phyloP scores from a whole-genome alignment of 2,797 vertebrate species.

The Poeciliopsis presidionis region DNA sequence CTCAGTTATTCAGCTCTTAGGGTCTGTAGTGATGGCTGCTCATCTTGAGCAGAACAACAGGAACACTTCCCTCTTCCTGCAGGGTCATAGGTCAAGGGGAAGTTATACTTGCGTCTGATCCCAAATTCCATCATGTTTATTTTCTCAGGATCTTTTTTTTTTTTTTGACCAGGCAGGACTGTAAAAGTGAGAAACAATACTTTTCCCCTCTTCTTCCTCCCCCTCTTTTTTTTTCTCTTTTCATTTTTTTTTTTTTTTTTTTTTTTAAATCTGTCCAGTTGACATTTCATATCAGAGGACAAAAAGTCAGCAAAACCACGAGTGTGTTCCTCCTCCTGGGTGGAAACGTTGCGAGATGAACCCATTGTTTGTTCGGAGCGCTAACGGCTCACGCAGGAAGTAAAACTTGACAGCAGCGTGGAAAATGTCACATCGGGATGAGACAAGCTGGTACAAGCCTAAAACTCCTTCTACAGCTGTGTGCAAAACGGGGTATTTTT shows the following conservation, averaged over 20 bases:
- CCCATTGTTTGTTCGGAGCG: conserved; percentile 27
- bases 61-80: conserved; percentile 71
- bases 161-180: conserved; percentile 59
- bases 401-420: conserved; percentile 12
- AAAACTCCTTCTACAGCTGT: neutral
- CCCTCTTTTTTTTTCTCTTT: no score
- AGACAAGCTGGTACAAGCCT: neutral
- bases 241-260: conserved; percentile 26
- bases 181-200: conserved; percentile 73
- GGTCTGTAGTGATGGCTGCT: neutral
- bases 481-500: neutral
- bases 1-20: neutral
- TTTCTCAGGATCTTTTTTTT: conserved; percentile 63
- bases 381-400: conserved; percentile 10
- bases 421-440: conserved; percentile 22
- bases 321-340: neutral
- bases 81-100: conserved; percentile 76
- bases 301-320: conserved; percentile 33
- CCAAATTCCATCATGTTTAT: conserved; percentile 80
- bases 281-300: conserved; percentile 25
- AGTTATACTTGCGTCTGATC: conserved; percentile 72
- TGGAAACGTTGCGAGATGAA: conserved; percentile 1
- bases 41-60: conserved; percentile 72
- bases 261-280: conserved; percentile 36
- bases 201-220: conserved; percentile 30